phyloP scores from a whole-genome alignment of 2,113 vertebrate species.

The Pachyramphus minor region DNA sequence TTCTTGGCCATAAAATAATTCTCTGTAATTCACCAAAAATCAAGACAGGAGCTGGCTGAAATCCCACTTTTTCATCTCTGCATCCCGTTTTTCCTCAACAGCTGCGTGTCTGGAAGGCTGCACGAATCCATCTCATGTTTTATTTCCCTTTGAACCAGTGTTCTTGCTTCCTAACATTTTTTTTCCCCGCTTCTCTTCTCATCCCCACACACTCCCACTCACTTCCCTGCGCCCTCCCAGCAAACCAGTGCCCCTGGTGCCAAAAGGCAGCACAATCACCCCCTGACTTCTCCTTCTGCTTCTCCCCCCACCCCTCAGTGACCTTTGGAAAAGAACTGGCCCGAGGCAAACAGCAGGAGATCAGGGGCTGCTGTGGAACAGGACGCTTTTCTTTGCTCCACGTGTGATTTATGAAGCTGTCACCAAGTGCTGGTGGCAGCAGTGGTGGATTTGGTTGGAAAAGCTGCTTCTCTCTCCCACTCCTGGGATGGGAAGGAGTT shows the following conservation, averaged over 20 bases:
- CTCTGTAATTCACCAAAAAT: background rate
- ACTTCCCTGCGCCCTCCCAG: background rate
- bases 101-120: background rate
- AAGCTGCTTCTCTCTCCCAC: background rate
- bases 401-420: constrained; percentile 30
- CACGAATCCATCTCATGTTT: too few relatives aligned
- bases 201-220: rapidly evolving
- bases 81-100: background rate
- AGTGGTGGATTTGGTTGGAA: background rate
- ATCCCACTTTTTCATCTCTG: background rate
- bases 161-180: background rate
- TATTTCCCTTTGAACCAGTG: rapidly evolving
- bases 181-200: background rate
- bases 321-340: constrained; percentile 24
- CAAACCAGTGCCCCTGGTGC: background rate
- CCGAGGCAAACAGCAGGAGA: constrained; percentile 1
- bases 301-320: background rate
- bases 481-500: background rate
- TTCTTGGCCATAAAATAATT: background rate
- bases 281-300: background rate
- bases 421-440: background rate
- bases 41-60: background rate
- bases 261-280: constrained; percentile 9
- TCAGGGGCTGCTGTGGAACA: background rate
- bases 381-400: constrained; percentile 4